A percentile compares a stretch with the other conserved stretches of the same genome.
Conservation (phyloP, 1,140 invertebrate species). For the Amphibalanus amphitrite region DNA sequence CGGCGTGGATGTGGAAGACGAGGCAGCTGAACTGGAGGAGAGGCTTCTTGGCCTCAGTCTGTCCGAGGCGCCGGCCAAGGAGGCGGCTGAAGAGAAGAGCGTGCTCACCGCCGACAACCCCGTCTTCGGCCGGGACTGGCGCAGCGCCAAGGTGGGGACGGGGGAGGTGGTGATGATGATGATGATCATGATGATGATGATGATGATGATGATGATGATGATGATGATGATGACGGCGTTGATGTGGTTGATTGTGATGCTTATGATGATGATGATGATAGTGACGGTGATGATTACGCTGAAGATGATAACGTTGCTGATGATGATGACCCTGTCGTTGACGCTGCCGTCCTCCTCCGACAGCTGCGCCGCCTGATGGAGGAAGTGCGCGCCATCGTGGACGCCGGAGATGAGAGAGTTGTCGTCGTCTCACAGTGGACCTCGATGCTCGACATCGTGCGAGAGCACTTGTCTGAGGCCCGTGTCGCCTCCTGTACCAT, state of each 20-base stretch:
- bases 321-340: background rate
- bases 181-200: too few relatives aligned
- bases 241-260: too few relatives aligned
- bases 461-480: constrained; percentile 34
- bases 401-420: constrained; percentile 38
- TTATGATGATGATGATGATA: too few relatives aligned
- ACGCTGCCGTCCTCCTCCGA: too few relatives aligned
- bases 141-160: background rate
- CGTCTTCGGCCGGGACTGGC: background rate
- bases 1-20: background rate
- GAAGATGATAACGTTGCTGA: too few relatives aligned
- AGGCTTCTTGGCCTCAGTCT: background rate
- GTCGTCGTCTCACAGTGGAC: constrained; percentile 81
- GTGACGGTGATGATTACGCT: too few relatives aligned
- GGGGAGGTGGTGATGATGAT: too few relatives aligned
- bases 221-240: too few relatives aligned
- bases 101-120: background rate
- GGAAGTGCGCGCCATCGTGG: background rate
- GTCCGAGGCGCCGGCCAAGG: background rate
- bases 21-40: background rate
- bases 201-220: too few relatives aligned
- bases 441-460: constrained; percentile 47
- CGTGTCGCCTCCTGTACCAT: constrained; percentile 20
- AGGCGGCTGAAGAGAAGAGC: background rate
- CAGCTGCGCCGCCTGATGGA: background rate